Conservation (phyloP, 2,797 vertebrate species). For the Danio aesculapii region DNA sequence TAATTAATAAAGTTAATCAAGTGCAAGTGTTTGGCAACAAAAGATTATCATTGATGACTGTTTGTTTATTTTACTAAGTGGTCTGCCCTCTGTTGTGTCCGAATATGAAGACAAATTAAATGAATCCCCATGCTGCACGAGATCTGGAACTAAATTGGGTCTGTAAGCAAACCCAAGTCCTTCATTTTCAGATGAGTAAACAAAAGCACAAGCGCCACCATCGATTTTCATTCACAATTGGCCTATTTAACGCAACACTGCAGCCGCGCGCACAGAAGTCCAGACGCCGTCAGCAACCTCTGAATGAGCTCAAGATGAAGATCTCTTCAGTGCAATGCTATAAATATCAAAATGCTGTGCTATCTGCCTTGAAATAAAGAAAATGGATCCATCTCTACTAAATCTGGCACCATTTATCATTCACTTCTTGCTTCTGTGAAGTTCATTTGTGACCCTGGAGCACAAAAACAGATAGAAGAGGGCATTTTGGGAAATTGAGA, state of each 20-base stretch:
- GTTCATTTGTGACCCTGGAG: too few relatives aligned
- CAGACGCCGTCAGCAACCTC: conserved; percentile 24
- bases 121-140: not conserved
- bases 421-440: not conserved
- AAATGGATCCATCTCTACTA: not conserved
- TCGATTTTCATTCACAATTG: conserved; percentile 38
- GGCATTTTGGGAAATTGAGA: too few relatives aligned
- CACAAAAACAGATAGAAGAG: too few relatives aligned
- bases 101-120: not conserved
- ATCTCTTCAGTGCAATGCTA: not conserved
- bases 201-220: conserved; percentile 1
- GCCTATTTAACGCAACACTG: conserved; percentile 49
- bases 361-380: not conserved
- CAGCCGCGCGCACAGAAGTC: conserved; percentile 40
- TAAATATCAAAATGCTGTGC: not conserved
- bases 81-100: too few relatives aligned
- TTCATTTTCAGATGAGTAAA: conserved; percentile 37
- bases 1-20: too few relatives aligned
- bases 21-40: too few relatives aligned
- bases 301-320: not conserved
- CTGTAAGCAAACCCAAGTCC: not conserved
- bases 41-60: too few relatives aligned
- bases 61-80: too few relatives aligned
- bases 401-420: not conserved
- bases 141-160: conserved; percentile 2